A percentile compares a stretch with the other conserved stretches of the same genome.
phyloP scores from a whole-genome alignment of 2,888 invertebrate species.

The Conistra vaccinii region DNA sequence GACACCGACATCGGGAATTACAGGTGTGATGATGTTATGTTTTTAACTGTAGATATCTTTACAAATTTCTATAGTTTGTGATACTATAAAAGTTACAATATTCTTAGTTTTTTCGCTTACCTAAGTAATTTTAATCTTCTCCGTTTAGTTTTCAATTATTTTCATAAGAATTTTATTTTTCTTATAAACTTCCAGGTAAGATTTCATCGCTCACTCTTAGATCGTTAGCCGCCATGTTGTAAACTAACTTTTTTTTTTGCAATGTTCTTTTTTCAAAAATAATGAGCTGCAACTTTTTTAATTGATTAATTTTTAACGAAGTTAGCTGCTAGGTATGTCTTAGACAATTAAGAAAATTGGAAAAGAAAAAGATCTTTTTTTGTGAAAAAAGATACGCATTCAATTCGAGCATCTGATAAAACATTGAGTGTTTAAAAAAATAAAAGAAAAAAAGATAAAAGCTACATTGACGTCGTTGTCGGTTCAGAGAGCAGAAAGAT shows the following conservation, averaged over 20 bases:
- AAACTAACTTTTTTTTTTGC: not conserved
- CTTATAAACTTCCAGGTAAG: slow-evolving; percentile 9
- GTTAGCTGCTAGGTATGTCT: not conserved
- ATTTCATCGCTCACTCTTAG: slow-evolving; percentile 1
- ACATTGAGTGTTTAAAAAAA: slow-evolving; percentile 22
- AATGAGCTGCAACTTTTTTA: slow-evolving; percentile 8
- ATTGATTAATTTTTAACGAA: slow-evolving; percentile 39
- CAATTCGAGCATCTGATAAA: slow-evolving; percentile 29
- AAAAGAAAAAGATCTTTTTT: slow-evolving; percentile 5
- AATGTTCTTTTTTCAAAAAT: slow-evolving; percentile 6
- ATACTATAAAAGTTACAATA: not conserved
- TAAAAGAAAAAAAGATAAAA: slow-evolving; percentile 36
- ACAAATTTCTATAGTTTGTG: not conserved
- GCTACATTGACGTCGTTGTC: slow-evolving; percentile 24
- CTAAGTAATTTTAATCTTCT: slow-evolving; percentile 5
- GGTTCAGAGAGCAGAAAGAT: slow-evolving; percentile 23
- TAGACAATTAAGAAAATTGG: slow-evolving; percentile 24
- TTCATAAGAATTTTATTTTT: slow-evolving; percentile 25
- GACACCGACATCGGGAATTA: too few relatives aligned
- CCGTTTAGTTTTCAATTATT: slow-evolving; percentile 25
- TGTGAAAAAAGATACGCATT: slow-evolving; percentile 10
- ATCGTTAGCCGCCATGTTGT: slow-evolving; percentile 22
- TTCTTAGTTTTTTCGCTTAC: slow-evolving; percentile 1
- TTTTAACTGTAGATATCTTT: too few relatives aligned
- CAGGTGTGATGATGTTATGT: too few relatives aligned